Base-by-base conservation (phyloP, 2,888 invertebrate species). In the Rhopalosiphum nymphaeae region DNA sequence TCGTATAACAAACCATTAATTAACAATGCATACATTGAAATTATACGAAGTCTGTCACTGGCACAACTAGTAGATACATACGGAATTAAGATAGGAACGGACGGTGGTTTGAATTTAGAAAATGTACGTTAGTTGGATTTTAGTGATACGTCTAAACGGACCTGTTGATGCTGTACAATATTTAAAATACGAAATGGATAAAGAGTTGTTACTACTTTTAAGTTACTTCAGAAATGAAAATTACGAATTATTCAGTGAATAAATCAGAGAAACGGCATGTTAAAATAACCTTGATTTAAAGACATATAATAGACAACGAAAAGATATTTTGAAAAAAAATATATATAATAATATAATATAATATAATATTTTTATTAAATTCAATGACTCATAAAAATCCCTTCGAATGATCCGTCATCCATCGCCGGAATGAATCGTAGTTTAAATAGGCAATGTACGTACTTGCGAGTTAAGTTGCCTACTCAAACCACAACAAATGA, bases 321-420 rank as follows among this genome's bases (percentile, higher is more conserved):
- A n/a, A 67, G 5, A 67, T 13, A n/a, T 67, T 67, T 67, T n/a
- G 16, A 67, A 1, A 16, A n/a, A 46, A 46, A 46, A 46, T n/a
- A n/a, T n/a, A n/a, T n/a, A n/a, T n/a, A n/a, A n/a, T n/a, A n/a
- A 7, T 44, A 44, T 44, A 44, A 46, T 46, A 46, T 46, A 46
- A 44, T 44, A 44, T 44, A 44, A 44, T 44, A 44, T 44, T 44
- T 44, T 46, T 46, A 7, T 46, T 53, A 3, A 78, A 91, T 57
- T 91, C 11, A 91, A 91, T 57, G 91, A 91, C 91, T 56, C 44
- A 85, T 56, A 44, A 44, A 86, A 91, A 85, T 56, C 56, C 84
- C 42, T 67, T 21, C 90, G 49, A 49, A 49, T n/a, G 5, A 67
- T 67, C 44, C 84, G 42, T 85, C 67, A n/a, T 29, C 53, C 29